Percentiles rank a stretch among this genome's conserved stretches.
Conservation (phyloP, 1,140 invertebrate genomes). For the Agraylea sexmaculata region DNA sequence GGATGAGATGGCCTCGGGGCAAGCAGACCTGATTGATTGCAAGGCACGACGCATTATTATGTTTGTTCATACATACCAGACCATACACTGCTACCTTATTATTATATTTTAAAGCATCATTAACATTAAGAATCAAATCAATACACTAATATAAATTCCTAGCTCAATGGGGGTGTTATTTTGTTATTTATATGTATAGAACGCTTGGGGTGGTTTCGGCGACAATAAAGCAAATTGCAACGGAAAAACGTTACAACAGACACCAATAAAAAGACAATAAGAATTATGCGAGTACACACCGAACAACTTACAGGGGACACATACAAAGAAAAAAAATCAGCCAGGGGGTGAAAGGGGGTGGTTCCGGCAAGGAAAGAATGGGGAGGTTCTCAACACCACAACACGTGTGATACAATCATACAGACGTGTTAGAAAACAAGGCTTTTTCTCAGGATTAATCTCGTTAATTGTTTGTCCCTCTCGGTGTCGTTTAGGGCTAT, state of each 20-base stretch:
- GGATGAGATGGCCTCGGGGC: not conserved
- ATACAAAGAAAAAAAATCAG: constrained; percentile 20
- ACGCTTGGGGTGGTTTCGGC: too few relatives aligned
- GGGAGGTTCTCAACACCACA: constrained; percentile 17
- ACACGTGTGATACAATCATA: too few relatives aligned
- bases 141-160: too few relatives aligned
- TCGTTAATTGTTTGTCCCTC: too few relatives aligned
- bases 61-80: constrained; percentile 6
- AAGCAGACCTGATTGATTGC: constrained; percentile 14
- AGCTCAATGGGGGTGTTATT: too few relatives aligned
- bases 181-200: too few relatives aligned
- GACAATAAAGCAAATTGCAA: too few relatives aligned
- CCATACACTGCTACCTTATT: not conserved
- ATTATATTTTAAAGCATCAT: not conserved
- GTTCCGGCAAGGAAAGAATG: constrained; percentile 1
- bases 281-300: constrained; percentile 19
- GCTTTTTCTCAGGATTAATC: too few relatives aligned
- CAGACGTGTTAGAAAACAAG: too few relatives aligned
- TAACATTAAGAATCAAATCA: constrained; percentile 1
- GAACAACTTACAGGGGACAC: constrained; percentile 16
- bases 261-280: constrained; percentile 22
- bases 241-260: constrained; percentile 2
- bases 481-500: too few relatives aligned
- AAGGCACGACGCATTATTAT: constrained; percentile 13
- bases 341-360: constrained; percentile 18